Conservation (phyloP, 2,888 invertebrate species). For the Entomobrya multifasciata region DNA sequence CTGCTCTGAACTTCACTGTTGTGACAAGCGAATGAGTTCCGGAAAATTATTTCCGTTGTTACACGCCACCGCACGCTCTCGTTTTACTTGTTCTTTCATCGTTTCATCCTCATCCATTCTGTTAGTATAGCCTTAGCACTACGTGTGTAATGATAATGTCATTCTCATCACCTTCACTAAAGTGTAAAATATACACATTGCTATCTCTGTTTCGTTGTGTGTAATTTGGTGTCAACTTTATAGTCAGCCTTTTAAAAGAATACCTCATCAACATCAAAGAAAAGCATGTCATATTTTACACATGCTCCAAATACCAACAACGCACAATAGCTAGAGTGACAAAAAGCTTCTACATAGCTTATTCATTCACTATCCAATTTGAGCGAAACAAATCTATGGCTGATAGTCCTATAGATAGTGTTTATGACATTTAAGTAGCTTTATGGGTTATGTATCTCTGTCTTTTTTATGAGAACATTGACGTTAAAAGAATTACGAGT, state of each 20-base stretch:
- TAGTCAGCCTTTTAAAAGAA: constrained; percentile 18
- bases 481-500: no score
- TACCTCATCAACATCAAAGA: constrained; percentile 6
- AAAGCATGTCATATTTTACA: neutral
- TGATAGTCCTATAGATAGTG: neutral
- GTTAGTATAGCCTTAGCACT: no score
- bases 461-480: no score
- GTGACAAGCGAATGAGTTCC: constrained; percentile 54
- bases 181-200: no score
- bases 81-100: neutral
- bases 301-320: neutral
- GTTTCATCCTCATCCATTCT: neutral
- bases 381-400: neutral
- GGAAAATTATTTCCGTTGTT: constrained; percentile 67
- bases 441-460: no score
- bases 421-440: no score
- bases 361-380: no score
- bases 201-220: neutral
- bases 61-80: constrained; percentile 1
- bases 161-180: neutral
- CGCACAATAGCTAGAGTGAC: neutral
- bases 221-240: constrained; percentile 3
- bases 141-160: neutral
- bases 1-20: constrained; percentile 14
- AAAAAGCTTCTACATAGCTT: no score